Evolutionary conservation across 2,888 invertebrate species (phyloP), one percentile per base, ranked within the genome.

Genomic region (Crossocerus cetratus): DNA sequence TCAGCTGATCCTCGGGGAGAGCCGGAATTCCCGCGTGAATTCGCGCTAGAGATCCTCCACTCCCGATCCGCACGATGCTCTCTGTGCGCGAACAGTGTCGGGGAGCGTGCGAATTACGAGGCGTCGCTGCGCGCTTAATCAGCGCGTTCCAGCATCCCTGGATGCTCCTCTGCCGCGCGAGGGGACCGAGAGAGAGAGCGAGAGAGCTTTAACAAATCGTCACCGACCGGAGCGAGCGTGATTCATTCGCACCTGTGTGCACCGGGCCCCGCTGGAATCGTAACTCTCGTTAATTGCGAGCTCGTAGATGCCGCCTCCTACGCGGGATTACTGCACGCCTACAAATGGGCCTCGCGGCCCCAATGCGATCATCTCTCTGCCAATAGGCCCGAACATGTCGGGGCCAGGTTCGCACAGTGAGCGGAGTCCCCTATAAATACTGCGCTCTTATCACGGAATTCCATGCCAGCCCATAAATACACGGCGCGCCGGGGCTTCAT

Each of bases 271-370:
- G 57, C 60, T 64, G 78, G 70, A 76, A 74, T 73, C 80, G 81
- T 83, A 84, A 85, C 78, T 83, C 81, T 78, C 72, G 76, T 84
- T 84, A 86, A 86, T 86, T 81, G 83, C 85, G 75, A 81, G 78
- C 84, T 73, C 82, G 74, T 75, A 54, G 64, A 55, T 69, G 8
- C 32, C 22, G 2, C 16, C n/a, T 3, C 58, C 14, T 21, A 32
- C 32, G 32, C 11, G 11, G 5, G 32, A 32, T 32, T 32, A 32
- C 32, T 11, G 4, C 32, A 32, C 32, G 32, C 32, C 32, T 32
- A 32, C 32, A 32, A 32, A 32, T 32, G 8, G 32, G 11, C 32
- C 11, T 32, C 32, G n/a, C n/a, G 32, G 11, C 32, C 32, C 32
- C 32, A 32, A 32, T 11, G 8, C 11, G 32, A 32, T 32, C 32